phyloP scores from a whole-genome alignment of 1,140 invertebrate genomes.

The Drosophila navojoa region DNA sequence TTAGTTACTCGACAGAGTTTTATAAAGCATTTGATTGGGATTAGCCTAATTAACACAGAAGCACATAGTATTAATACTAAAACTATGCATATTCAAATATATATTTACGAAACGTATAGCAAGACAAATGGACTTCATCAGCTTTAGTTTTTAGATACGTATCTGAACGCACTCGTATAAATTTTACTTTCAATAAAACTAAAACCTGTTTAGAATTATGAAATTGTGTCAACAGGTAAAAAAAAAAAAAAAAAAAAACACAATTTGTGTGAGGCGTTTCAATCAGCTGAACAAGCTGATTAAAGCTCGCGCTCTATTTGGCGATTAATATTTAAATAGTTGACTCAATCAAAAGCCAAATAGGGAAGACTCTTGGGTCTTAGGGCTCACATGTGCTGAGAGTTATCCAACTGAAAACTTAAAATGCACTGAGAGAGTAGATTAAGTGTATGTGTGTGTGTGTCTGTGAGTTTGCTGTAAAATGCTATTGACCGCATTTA shows the following conservation, averaged over 20 bases:
- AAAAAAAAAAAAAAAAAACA: slow-evolving; percentile 1
- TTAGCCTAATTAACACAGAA: no score
- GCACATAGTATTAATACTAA: no score
- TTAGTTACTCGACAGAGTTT: no score
- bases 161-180: neutral
- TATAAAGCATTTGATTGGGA: no score
- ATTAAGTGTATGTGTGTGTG: slow-evolving; percentile 34
- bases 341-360: neutral
- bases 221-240: neutral
- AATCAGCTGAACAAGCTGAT: neutral
- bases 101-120: no score
- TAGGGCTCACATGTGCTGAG: neutral
- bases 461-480: slow-evolving; percentile 38
- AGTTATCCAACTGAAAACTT: neutral
- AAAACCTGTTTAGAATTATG: neutral
- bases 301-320: neutral
- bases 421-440: slow-evolving; percentile 28
- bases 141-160: neutral
- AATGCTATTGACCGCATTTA: slow-evolving; percentile 79
- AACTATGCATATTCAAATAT: no score
- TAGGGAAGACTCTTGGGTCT: slow-evolving; percentile 40
- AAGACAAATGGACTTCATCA: no score
- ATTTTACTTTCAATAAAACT: neutral
- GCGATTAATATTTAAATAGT: neutral
- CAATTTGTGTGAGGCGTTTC: neutral